These are phyloP conservation scores for Nerophis lumbriciformis DNA, from an alignment of 2,113 vertebrate genomes.

Conservation along the genomic window DNA sequence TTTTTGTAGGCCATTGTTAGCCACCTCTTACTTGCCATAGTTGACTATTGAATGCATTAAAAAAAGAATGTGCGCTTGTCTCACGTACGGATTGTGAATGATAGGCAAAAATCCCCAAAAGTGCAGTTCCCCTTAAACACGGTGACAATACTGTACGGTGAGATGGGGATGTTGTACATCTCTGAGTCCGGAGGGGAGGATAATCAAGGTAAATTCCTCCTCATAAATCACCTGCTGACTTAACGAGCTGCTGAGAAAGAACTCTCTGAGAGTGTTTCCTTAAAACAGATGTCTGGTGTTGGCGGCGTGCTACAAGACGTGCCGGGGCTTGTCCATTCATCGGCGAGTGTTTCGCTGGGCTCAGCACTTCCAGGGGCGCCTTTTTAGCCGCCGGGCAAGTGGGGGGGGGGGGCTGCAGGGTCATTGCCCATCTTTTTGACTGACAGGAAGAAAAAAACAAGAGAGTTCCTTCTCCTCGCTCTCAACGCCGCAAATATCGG, in stretches of 20 bases:
- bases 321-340: slow-evolving; percentile 47
- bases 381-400: slow-evolving; percentile 34
- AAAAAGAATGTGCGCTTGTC: too few relatives aligned
- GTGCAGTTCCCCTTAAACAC: too few relatives aligned
- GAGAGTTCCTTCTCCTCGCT: slow-evolving; percentile 50
- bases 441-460: slow-evolving; percentile 63
- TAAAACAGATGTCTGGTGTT: not conserved
- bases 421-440: slow-evolving; percentile 65
- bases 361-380: slow-evolving; percentile 56
- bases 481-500: slow-evolving; percentile 49
- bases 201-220: not conserved
- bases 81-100: too few relatives aligned
- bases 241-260: not conserved
- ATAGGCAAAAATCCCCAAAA: too few relatives aligned
- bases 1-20: too few relatives aligned
- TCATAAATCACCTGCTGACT: not conserved
- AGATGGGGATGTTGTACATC: too few relatives aligned
- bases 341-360: slow-evolving; percentile 51
- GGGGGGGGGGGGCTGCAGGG: slow-evolving; percentile 28
- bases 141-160: too few relatives aligned
- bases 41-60: too few relatives aligned
- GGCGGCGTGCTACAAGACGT: not conserved
- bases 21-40: too few relatives aligned
- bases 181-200: not conserved
- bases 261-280: not conserved